These are phyloP conservation scores for Rosalia funebris DNA, from an alignment of 2,888 invertebrate species.

Conservation along the genomic window DNA sequence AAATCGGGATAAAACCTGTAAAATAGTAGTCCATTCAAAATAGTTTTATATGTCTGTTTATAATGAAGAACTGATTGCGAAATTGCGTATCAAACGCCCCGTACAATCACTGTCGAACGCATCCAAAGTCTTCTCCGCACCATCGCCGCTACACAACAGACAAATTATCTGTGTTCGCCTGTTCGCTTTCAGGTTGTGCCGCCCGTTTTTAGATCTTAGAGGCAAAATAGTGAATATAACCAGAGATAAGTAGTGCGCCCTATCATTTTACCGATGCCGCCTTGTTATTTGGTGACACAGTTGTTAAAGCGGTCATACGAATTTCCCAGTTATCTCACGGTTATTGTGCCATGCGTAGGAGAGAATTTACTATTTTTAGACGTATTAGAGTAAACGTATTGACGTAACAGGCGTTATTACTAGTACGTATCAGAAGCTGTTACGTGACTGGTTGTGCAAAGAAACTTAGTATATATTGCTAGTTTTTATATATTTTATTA, in stretches of 20 bases:
- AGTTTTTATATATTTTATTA: no score
- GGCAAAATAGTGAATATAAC: constrained; percentile 12
- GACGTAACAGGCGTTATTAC: background rate
- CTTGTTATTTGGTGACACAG: constrained; percentile 48
- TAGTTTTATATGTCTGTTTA: no score
- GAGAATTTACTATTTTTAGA: constrained; percentile 19
- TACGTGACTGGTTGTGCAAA: no score
- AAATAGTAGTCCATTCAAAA: no score
- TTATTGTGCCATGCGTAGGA: constrained; percentile 32
- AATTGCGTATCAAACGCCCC: no score
- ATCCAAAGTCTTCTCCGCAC: no score
- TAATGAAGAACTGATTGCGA: no score
- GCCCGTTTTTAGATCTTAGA: background rate
- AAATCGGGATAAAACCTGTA: no score
- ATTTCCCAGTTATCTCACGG: constrained; percentile 45
- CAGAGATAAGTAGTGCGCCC: constrained; percentile 5
- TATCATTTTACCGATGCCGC: constrained; percentile 40
- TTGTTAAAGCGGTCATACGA: constrained; percentile 47
- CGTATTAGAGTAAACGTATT: background rate
- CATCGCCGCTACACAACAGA: constrained; percentile 1
- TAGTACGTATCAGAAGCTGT: no score
- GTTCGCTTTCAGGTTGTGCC: constrained; percentile 1
- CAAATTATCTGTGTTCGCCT: constrained; percentile 5
- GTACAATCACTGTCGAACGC: no score
- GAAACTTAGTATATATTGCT: no score